A percentile compares a stretch with the other conserved stretches of the same genome.
phyloP scores from a whole-genome alignment of 2,888 invertebrate genomes.

The Mimas tiliae region DNA sequence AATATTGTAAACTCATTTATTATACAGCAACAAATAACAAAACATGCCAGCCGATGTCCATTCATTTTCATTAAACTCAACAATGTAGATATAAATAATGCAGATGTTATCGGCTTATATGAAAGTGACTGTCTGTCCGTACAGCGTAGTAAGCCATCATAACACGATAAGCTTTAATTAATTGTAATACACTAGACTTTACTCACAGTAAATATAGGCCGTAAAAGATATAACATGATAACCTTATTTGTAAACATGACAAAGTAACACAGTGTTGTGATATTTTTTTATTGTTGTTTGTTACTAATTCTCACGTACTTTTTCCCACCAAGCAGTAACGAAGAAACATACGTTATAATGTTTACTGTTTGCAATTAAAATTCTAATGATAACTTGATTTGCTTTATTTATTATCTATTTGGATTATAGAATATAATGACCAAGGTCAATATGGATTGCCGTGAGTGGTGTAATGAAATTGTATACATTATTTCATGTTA shows the following conservation, averaged over 20 bases:
- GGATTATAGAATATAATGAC: no score
- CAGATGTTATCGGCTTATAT: slow-evolving; percentile 13
- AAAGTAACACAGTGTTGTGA: slow-evolving; percentile 12
- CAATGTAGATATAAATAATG: slow-evolving; percentile 10
- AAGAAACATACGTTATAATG: background rate
- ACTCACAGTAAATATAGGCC: slow-evolving; percentile 13
- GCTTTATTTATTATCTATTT: no score
- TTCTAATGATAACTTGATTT: no score
- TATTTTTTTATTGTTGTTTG: background rate
- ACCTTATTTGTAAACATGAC: background rate
- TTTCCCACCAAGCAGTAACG: background rate
- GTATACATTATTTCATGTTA: no score
- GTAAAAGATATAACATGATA: slow-evolving; percentile 10
- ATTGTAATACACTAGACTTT: background rate
- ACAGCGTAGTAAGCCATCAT: slow-evolving; percentile 3
- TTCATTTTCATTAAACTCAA: slow-evolving; percentile 12
- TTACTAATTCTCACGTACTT: slow-evolving; percentile 1
- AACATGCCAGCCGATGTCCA: background rate
- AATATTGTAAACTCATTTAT: background rate
- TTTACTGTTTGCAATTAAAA: no score
- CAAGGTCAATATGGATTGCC: no score
- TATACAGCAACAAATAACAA: no score
- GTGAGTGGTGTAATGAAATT: no score
- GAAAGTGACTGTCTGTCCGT: slow-evolving; percentile 2
- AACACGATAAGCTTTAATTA: slow-evolving; percentile 15